These are phyloP conservation scores for Oscheius sp. DNA, from an alignment of 2,888 invertebrate genomes.

Conservation along the genomic window DNA sequence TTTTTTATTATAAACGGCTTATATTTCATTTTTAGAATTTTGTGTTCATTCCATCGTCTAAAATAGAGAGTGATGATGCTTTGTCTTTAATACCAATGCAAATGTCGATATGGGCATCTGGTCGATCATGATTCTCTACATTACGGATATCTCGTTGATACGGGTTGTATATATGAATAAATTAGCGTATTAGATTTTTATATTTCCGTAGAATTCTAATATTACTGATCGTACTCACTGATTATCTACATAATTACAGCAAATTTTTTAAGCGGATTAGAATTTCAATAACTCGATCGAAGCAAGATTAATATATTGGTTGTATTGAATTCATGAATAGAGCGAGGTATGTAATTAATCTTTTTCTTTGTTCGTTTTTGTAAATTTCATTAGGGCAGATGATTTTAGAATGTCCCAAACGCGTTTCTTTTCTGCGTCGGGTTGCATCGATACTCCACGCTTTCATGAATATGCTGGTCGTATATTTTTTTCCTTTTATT, in stretches of 20 bases:
- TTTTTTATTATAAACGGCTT: not conserved
- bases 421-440: no score
- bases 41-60: constrained; percentile 38
- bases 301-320: no score
- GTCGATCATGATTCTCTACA: not conserved
- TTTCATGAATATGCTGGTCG: no score
- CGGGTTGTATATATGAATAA: constrained; percentile 5
- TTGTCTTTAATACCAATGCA: constrained; percentile 45
- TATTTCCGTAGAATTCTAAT: not conserved
- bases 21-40: constrained; percentile 46
- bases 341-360: no score
- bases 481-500: no score
- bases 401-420: no score
- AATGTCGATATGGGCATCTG: constrained; percentile 43
- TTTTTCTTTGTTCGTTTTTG: no score
- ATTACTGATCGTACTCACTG: not conserved
- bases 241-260: not conserved
- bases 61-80: constrained; percentile 37
- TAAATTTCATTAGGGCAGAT: no score
- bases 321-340: no score
- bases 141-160: not conserved
- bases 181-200: not conserved
- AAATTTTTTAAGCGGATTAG: not conserved
- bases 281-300: no score
- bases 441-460: no score